Evolutionary conservation across 2,797 vertebrate genomes (phyloP).

Genomic region (Cossypha heuglini): DNA sequence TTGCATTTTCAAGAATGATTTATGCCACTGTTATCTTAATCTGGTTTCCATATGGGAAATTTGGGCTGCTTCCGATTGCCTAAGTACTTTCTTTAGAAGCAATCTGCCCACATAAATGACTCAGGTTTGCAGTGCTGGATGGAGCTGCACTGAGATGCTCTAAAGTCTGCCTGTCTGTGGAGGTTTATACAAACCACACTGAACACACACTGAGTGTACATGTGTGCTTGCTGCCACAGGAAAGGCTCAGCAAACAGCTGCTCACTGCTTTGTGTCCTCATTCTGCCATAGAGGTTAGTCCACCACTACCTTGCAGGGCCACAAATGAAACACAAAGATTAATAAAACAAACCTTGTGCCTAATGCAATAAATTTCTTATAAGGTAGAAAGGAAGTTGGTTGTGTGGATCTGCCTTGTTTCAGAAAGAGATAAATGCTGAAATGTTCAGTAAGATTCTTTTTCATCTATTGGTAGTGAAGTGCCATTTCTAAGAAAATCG

Average conservation of each 20-base stretch:
- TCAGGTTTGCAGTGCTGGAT: slow-evolving; percentile 1
- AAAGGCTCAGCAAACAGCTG: not conserved
- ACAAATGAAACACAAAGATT: not conserved
- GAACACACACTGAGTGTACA: no score
- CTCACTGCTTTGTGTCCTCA: not conserved
- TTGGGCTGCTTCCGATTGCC: not conserved
- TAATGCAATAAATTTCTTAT: not conserved
- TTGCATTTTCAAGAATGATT: not conserved
- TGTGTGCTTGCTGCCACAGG: not conserved
- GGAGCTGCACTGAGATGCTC: not conserved
- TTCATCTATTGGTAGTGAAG: not conserved
- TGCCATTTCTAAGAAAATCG: not conserved
- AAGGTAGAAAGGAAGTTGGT: not conserved
- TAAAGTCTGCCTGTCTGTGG: not conserved
- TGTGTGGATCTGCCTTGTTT: not conserved
- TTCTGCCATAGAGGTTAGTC: not conserved
- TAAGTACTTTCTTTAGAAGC: not conserved
- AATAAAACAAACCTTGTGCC: not conserved
- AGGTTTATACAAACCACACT: not conserved
- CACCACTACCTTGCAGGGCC: not conserved
- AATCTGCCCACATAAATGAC: not conserved
- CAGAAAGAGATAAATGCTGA: not conserved
- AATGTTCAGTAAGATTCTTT: not conserved
- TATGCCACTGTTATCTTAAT: not conserved
- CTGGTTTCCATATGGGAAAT: not conserved